Evolutionary conservation across 2,888 invertebrate genomes (phyloP), one percentile per base, ranked within the genome.

Genomic region (Lithophane socia): DNA sequence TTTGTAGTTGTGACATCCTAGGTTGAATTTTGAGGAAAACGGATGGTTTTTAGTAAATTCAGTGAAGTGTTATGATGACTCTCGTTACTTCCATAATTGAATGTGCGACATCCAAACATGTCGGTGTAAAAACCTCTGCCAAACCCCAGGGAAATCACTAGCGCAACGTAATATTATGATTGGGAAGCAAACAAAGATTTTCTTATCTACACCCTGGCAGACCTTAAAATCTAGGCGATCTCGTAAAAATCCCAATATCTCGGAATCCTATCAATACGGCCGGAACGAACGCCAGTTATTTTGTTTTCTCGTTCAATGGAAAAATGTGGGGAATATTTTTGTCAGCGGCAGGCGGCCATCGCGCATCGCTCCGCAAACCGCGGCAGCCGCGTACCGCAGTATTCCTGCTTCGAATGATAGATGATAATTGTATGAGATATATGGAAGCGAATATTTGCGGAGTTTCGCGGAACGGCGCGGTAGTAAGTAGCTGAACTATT

Each of bases 221-320:
- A 72, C 72, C 83, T 86, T 73, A 83, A 86, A 86, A 83, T 74
- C 74, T 86, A 86, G 79, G 58, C 52, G 24, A 42, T 65, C 64
- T 83, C 84, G 83, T 86, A 83, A 84, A 84, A 86, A 54, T 79
- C 70, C 64, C 83, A 75, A 79, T 76, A 76, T 83, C 83, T 66
- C 42, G 37, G 18, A 63, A 77, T 72, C 66, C 76, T 79, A 84
- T 84, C 76, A 88, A 78, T 79, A 67, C 60, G 75, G 65, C 49
- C n/a, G 64, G 42, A 67, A 52, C 37, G 61, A 80, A 80, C 49
- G 71, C 29, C 70, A 65, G 79, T 56, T 80, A 73, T 87, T 87
- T 77, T 76, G 74, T 82, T 84, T 76, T 68, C 37, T 64, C 58
- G 58, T n/a, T 66, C 56, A 75, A 78, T 56, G 67, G 75, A 75